Conservation (phyloP, 2,888 invertebrate species). For the Trissolcus japonicus region DNA sequence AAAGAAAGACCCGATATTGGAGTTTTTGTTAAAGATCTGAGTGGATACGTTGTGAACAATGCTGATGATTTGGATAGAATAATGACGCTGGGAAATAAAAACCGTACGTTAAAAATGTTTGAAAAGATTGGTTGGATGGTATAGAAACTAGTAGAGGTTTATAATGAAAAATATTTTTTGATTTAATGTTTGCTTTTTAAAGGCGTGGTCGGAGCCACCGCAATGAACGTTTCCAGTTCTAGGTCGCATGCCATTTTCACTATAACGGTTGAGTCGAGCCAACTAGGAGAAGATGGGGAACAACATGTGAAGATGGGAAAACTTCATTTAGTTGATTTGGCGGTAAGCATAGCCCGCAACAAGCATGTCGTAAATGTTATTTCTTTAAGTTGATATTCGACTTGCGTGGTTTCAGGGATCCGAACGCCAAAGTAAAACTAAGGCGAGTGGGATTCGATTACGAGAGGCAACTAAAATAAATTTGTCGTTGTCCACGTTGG, state of each 20-base stretch:
- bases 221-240: slow-evolving; percentile 98
- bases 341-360: slow-evolving; percentile 79
- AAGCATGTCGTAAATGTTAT: too few relatives aligned
- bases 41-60: slow-evolving; percentile 98
- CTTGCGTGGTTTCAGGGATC: slow-evolving; percentile 85
- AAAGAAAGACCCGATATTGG: slow-evolving; percentile 97
- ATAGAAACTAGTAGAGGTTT: not conserved
- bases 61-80: slow-evolving; percentile 96
- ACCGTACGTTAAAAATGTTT: slow-evolving; percentile 80
- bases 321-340: slow-evolving; percentile 97
- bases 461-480: slow-evolving; percentile 99
- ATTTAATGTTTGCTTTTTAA: not conserved
- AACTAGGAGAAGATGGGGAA: slow-evolving; percentile 86
- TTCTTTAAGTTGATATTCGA: not conserved
- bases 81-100: slow-evolving; percentile 97
- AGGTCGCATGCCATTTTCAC: slow-evolving; percentile 99
- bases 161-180: slow-evolving; percentile 10
- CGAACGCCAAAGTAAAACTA: slow-evolving; percentile 97
- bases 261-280: slow-evolving; percentile 97
- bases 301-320: slow-evolving; percentile 96
- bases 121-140: not conserved
- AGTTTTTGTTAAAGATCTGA: slow-evolving; percentile 98
- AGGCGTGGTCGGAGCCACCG: slow-evolving; percentile 91
- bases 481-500: slow-evolving; percentile 96
- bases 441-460: slow-evolving; percentile 92